A percentile compares a stretch with the other conserved stretches of the same genome.
phyloP scores from a whole-genome alignment of 2,888 invertebrate species.

The Oscheius sp. region DNA sequence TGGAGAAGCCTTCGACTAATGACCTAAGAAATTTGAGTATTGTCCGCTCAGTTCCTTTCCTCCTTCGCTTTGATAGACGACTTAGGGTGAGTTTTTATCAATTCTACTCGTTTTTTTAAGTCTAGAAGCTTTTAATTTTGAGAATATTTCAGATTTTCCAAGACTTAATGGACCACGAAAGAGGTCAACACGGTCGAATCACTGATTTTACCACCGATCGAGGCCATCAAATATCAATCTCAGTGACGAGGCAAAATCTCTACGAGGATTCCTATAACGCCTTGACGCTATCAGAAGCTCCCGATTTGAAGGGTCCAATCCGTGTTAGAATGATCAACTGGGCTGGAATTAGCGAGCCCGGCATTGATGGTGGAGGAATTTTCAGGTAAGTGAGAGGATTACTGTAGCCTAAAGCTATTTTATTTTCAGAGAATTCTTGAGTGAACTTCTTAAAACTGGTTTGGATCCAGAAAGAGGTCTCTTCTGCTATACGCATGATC shows the following conservation, averaged over 20 bases:
- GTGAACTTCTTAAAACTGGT: conserved; percentile 82
- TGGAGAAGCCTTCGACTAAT: conserved; percentile 75
- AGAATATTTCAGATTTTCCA: conserved; percentile 73
- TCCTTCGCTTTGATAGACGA: conserved; percentile 88
- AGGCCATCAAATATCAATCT: background rate
- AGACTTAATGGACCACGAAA: conserved; percentile 75
- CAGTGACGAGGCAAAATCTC: conserved; percentile 81
- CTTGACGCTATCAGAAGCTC: conserved; percentile 80
- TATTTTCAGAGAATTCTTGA: conserved; percentile 86
- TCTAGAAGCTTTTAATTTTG: conserved; percentile 24
- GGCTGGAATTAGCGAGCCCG: conserved; percentile 90
- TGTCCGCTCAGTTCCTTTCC: conserved; percentile 90
- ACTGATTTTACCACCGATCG: conserved; percentile 21
- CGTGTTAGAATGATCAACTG: conserved; percentile 80
- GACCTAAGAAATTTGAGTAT: conserved; percentile 84
- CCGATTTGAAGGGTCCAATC: conserved; percentile 84
- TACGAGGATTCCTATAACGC: conserved; percentile 98
- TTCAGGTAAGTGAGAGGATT: conserved; percentile 76
- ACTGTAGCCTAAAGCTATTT: background rate
- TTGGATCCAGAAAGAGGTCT: conserved; percentile 76
- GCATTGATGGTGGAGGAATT: conserved; percentile 95
- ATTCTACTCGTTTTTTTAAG: background rate
- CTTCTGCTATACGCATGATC: conserved; percentile 76
- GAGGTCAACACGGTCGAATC: no score
- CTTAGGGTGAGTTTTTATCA: conserved; percentile 70